phyloP scores from a whole-genome alignment of 2,113 vertebrate genomes.

The Proterorhinus semilunaris region DNA sequence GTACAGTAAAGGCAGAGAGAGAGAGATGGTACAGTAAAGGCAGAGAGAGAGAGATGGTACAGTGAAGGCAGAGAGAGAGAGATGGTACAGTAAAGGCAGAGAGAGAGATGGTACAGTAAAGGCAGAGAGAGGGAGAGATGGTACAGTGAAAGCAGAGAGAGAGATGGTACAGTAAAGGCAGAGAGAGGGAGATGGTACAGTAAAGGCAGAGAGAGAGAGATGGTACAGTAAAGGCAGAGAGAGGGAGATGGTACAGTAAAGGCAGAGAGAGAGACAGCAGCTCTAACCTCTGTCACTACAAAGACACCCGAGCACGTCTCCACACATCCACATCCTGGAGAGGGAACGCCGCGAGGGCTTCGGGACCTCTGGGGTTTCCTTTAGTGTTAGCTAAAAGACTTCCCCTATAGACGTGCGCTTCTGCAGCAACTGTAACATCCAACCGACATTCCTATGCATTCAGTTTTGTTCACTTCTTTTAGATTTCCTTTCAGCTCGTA shows the following conservation, averaged over 20 bases:
- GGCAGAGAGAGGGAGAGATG: constrained; percentile 18
- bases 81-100: constrained; percentile 14
- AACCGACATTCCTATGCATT: too few relatives aligned
- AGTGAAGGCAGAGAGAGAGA: constrained; percentile 20
- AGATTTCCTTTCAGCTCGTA: too few relatives aligned
- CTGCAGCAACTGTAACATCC: background rate
- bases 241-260: background rate
- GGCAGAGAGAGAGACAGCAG: constrained; percentile 15
- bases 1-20: constrained; percentile 11
- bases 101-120: constrained; percentile 5
- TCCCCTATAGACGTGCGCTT: background rate
- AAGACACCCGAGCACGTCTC: background rate
- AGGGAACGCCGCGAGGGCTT: background rate
- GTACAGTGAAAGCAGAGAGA: constrained; percentile 10
- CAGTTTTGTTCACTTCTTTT: too few relatives aligned
- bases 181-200: too few relatives aligned
- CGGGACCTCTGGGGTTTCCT: background rate
- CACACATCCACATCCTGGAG: background rate
- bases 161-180: too few relatives aligned
- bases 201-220: constrained; percentile 23
- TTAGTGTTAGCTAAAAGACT: background rate
- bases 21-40: constrained; percentile 12
- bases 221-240: constrained; percentile 9
- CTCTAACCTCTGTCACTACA: background rate
- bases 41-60: constrained; percentile 4